Evolutionary conservation across 2,113 vertebrate genomes (phyloP), one percentile per base, ranked within the genome.

Genomic region (Colossoma macropomum): DNA sequence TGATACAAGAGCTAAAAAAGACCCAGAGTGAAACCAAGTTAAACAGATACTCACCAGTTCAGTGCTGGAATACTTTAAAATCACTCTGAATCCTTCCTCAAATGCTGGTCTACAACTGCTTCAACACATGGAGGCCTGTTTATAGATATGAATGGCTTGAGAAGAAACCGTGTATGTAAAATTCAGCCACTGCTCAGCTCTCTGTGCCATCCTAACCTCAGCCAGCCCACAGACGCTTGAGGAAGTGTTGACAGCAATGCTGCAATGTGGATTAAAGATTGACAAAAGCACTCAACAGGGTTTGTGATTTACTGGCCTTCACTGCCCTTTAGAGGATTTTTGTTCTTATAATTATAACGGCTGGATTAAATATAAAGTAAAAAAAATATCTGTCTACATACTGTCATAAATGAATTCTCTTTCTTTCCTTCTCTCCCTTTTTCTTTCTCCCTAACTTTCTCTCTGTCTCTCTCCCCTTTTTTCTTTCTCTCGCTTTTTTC

Each of bases 251-350:
- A 2, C 28, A 7, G 27, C 48, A n/a, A 27, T 48, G 45, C 8
- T 32, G 23, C 13, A 68, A 23, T 0, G 48, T 38, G 73, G 72
- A 69, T 86, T 84, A 84, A 77, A 77, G 48, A 81, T 82, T 81
- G 32, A 83, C 77, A 71, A 71, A 74, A 41, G 48, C 63, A 21
- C 19, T 30, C 50, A 19, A 17, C 48, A 1, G 8, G 28, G n/a
- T 16, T 7, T 63, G 65, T 62, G n/a, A 73, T 65, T 59, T 66
- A 66, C 65, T 68, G 65, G 16, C 63, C 25, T 66, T 48, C 21
- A 30, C 7, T 1, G 4, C 23, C 3, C 41, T 74, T 63, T 21
- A 27, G 4, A 38, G 56, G 63, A 66, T 52, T 65, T 2, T 30
- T 62, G 6, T 4, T 0, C 52, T 52, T 23, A 8, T 38, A 4